A percentile compares a stretch with the other conserved stretches of the same genome.
These are phyloP conservation scores for Girardinichthys multiradiatus DNA, from an alignment of 2,113 vertebrate species.

Conservation along the genomic window DNA sequence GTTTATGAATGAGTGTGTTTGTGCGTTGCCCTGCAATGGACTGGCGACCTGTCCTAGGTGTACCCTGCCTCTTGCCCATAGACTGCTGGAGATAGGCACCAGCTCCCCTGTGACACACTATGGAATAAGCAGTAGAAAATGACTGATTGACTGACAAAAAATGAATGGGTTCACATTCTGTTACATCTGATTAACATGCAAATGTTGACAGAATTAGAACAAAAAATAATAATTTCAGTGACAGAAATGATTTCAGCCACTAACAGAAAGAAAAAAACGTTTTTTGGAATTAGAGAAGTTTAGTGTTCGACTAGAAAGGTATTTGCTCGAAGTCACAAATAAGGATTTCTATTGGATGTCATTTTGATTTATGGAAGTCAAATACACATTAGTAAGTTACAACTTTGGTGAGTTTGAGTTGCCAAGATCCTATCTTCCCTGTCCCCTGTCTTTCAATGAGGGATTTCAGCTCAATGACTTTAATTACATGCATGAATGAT, in stretches of 20 bases:
- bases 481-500: conserved; percentile 95
- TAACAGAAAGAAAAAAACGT: background rate
- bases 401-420: conserved; percentile 83
- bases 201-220: no score
- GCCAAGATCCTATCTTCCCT: conserved; percentile 84
- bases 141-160: no score
- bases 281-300: conserved; percentile 5
- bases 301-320: conserved; percentile 10
- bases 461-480: conserved; percentile 88
- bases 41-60: no score
- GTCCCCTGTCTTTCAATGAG: conserved; percentile 82
- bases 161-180: no score
- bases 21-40: no score
- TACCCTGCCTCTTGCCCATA: no score
- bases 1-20: no score
- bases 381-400: conserved; percentile 80
- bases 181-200: no score
- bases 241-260: background rate
- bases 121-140: no score
- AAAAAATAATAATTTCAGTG: background rate
- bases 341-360: conserved; percentile 34
- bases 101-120: no score
- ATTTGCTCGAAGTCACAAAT: conserved; percentile 32
- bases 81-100: no score
- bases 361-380: conserved; percentile 70